Conservation (phyloP, 2,797 vertebrate genomes). For the Orestias chungarensis region DNA sequence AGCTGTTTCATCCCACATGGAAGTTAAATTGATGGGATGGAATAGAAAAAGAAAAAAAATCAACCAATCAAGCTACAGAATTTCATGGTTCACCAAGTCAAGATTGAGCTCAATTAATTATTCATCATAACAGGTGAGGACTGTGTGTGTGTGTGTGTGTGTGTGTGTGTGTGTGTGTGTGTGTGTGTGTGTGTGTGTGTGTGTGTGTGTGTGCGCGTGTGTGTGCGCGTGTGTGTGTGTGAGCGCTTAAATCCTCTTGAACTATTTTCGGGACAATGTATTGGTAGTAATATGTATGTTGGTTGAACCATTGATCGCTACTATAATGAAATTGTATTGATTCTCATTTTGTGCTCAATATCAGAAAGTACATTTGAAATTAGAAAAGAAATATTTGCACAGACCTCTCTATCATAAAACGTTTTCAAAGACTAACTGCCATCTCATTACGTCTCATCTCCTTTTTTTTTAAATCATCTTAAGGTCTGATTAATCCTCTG, state of each 20-base stretch:
- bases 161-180: conserved; percentile 15
- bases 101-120: conserved; percentile 50
- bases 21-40: conserved; percentile 16
- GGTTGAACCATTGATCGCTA: conserved; percentile 39
- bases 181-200: conserved; percentile 13
- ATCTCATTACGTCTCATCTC: not conserved
- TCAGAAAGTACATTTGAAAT: conserved; percentile 8
- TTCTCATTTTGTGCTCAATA: conserved; percentile 37
- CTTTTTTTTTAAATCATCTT: not conserved
- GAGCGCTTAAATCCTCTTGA: conserved; percentile 5
- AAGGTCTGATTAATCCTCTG: not conserved
- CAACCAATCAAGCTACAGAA: conserved; percentile 38
- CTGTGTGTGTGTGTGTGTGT: conserved; percentile 10
- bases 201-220: conserved; percentile 9
- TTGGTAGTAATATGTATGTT: conserved; percentile 22
- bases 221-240: conserved; percentile 13
- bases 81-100: conserved; percentile 51
- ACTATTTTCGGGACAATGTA: not conserved
- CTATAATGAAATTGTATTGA: conserved; percentile 66
- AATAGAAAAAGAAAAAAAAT: conserved; percentile 7
- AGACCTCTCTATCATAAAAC: not conserved
- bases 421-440: not conserved
- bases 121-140: conserved; percentile 36
- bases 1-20: conserved; percentile 14
- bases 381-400: conserved; percentile 14